Evolutionary conservation across 92 coral and sea anemone genomes (phyloP).

Genomic region (Epizoanthus ramosus): DNA sequence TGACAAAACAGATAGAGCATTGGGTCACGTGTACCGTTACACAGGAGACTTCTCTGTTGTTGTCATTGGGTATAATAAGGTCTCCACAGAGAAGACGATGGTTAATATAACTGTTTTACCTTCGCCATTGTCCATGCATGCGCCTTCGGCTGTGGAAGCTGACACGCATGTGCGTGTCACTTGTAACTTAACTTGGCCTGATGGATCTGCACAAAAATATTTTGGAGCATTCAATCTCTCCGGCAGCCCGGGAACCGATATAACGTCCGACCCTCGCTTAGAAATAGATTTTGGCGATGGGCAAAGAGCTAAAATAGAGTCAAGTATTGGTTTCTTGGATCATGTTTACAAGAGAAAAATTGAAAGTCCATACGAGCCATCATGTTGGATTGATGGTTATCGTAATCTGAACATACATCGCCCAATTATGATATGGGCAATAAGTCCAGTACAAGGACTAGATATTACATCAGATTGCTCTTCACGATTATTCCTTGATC

Average conservation of each 20-base stretch:
- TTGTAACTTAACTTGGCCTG: constrained; percentile 66
- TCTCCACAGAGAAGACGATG: constrained; percentile 12
- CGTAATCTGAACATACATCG: constrained; percentile 18
- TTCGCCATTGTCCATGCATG: constrained; percentile 58
- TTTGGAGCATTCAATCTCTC: constrained; percentile 46
- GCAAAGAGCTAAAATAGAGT: background rate
- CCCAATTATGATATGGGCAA: constrained; percentile 27
- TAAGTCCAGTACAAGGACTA: constrained; percentile 54
- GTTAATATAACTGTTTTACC: constrained; percentile 43
- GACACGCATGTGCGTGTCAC: constrained; percentile 31
- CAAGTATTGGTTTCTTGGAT: constrained; percentile 16
- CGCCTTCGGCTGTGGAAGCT: constrained; percentile 48
- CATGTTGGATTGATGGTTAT: constrained; percentile 17
- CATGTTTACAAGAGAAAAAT: constrained; percentile 30
- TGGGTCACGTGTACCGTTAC: constrained; percentile 18
- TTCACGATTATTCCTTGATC: constrained; percentile 7
- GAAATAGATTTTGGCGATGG: constrained; percentile 55
- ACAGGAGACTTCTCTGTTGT: constrained; percentile 45
- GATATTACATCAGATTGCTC: constrained; percentile 47
- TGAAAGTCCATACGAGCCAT: constrained; percentile 14
- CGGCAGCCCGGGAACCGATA: constrained; percentile 56
- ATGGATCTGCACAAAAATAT: constrained; percentile 57
- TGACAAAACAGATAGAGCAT: background rate
- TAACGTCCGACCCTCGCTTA: constrained; percentile 12
- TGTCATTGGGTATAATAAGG: constrained; percentile 57